phyloP scores from a whole-genome alignment of 2,113 vertebrate genomes.

The Oreochromis tanganicae region DNA sequence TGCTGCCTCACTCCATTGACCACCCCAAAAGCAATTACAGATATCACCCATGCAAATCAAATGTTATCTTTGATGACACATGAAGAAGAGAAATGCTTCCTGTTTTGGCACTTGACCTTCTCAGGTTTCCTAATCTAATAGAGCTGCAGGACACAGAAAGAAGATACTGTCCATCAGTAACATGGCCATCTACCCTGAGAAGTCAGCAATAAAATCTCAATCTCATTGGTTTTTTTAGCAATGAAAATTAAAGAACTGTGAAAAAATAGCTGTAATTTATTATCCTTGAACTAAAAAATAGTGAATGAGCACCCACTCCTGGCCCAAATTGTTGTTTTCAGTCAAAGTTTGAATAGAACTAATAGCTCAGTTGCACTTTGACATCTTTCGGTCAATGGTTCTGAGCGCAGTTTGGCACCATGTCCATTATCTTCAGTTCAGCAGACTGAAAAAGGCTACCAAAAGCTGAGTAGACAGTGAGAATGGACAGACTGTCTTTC shows the following conservation, averaged over 20 bases:
- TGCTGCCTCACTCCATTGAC: neutral
- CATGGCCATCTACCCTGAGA: neutral
- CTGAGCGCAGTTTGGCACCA: neutral
- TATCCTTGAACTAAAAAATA: neutral
- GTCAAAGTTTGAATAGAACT: neutral
- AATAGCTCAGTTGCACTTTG: neutral
- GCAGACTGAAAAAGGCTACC: neutral
- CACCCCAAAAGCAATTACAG: conserved; percentile 57
- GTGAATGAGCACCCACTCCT: neutral
- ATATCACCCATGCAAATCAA: conserved; percentile 45
- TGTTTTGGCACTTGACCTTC: conserved; percentile 53
- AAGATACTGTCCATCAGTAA: neutral
- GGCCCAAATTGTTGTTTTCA: neutral
- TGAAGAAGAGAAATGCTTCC: conserved; percentile 3
- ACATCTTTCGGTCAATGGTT: neutral
- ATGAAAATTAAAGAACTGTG: neutral
- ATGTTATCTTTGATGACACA: conserved; percentile 51
- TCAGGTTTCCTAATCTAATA: conserved; percentile 44
- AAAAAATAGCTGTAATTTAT: neutral
- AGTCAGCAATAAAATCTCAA: neutral
- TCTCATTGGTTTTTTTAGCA: neutral
- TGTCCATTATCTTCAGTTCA: neutral
- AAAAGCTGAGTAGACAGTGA: neutral
- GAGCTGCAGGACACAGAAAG: neutral
- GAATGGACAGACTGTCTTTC: neutral